These are phyloP conservation scores for Aphelenchoides bicaudatus DNA, from an alignment of 2,888 invertebrate species.

Conservation along the genomic window DNA sequence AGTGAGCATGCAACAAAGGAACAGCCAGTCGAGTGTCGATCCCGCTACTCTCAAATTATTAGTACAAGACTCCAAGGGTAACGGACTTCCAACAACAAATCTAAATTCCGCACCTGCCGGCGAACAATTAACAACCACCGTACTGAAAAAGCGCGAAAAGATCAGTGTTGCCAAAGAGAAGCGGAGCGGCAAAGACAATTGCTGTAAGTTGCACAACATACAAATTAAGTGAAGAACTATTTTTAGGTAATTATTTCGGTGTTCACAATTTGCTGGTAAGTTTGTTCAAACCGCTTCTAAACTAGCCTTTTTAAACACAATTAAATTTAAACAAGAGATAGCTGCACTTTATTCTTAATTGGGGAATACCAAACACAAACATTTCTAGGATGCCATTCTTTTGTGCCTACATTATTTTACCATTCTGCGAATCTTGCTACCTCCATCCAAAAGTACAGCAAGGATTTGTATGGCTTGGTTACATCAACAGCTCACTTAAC, in stretches of 20 bases:
- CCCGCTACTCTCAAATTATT: not conserved
- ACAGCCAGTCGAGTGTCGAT: constrained; percentile 3
- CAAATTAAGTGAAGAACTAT: too few species aligned
- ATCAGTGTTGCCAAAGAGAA: constrained; percentile 61
- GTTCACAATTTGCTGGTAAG: constrained; percentile 61
- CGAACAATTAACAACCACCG: constrained; percentile 50
- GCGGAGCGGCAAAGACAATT: constrained; percentile 61
- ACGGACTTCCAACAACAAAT: too few species aligned
- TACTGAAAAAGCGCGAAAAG: constrained; percentile 56
- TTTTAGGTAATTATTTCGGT: constrained; percentile 61
- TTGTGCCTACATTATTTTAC: constrained; percentile 59
- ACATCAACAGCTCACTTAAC: too few species aligned
- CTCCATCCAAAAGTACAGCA: constrained; percentile 60
- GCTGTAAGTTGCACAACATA: too few species aligned
- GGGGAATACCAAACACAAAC: too few species aligned
- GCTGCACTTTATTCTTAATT: too few species aligned
- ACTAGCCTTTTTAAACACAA: too few species aligned
- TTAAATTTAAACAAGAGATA: too few species aligned
- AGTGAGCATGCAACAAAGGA: constrained; percentile 8
- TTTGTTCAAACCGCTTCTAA: too few species aligned
- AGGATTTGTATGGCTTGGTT: constrained; percentile 60
- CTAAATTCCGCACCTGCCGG: constrained; percentile 4
- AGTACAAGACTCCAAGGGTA: too few species aligned
- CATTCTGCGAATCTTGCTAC: constrained; percentile 58
- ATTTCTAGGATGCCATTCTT: constrained; percentile 61